Percentiles rank a stretch among this genome's conserved stretches.
phyloP scores from a whole-genome alignment of 2,888 invertebrate genomes.

The Troides oblongomaculatus region DNA sequence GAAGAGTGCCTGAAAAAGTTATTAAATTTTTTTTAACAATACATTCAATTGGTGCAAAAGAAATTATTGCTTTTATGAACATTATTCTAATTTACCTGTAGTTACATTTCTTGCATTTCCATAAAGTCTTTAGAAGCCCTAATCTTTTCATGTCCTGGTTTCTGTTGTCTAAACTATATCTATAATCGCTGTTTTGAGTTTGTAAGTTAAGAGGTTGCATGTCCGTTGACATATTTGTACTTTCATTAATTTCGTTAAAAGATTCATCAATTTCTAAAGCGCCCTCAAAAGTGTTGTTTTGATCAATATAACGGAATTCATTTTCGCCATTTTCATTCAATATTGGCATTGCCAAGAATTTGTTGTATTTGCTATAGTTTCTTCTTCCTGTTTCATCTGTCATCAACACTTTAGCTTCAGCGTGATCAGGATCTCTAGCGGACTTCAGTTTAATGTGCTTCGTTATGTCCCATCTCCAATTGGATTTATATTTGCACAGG shows the following conservation, averaged over 20 bases:
- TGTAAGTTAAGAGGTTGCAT: constrained; percentile 83
- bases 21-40: background rate
- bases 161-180: constrained; percentile 43
- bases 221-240: constrained; percentile 66
- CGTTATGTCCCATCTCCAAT: constrained; percentile 98
- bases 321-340: constrained; percentile 80
- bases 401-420: constrained; percentile 90
- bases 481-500: constrained; percentile 94
- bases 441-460: constrained; percentile 96
- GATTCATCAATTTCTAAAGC: constrained; percentile 72
- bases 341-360: constrained; percentile 85
- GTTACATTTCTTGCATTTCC: constrained; percentile 95
- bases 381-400: constrained; percentile 94
- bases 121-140: constrained; percentile 84
- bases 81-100: constrained; percentile 83
- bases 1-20: constrained; percentile 65
- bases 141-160: constrained; percentile 66
- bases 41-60: background rate
- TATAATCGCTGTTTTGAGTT: constrained; percentile 58
- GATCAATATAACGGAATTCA: constrained; percentile 68
- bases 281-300: constrained; percentile 62
- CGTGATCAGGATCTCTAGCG: constrained; percentile 90
- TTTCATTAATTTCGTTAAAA: constrained; percentile 69
- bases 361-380: constrained; percentile 95
- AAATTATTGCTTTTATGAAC: background rate